Evolutionary conservation across 2,888 invertebrate genomes (phyloP), one percentile per base, ranked within the genome.

Genomic region (Incurvaria masculella): DNA sequence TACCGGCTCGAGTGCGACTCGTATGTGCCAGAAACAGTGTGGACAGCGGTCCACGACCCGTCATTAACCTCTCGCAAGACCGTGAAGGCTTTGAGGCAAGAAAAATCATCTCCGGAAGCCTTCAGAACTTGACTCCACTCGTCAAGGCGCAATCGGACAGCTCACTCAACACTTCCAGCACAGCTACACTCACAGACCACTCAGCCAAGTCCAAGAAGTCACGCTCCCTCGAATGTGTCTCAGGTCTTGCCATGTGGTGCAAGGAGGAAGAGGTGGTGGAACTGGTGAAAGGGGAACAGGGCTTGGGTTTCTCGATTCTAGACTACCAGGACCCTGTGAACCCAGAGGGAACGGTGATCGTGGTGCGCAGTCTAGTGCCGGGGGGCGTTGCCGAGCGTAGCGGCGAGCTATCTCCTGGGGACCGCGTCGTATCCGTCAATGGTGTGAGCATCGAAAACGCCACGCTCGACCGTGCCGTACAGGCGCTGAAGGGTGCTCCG

Each of bases 241-340:
- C 95, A 2, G 95, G 96, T 11, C 73, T 98, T 60, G 97, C 97
- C 39, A 91, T 97, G 87, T 99, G 98, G 98, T 93, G 91, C 61
- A 91, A 90, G 53, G 94, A 94, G 61, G 89, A 97, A 52, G 92
- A 96, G 58, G 87, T 91, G 60, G 89, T 99, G 53, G 89, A 94
- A 66, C 83, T 99, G 53, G 81, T 87, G 50, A 99, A 99, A 80
- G 94, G 93, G 56, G 96, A 97, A 64, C 86, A 93, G 61, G 99
- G 99, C 46, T 86, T 99, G 52, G 99, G 99, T 53, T 99, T 99
- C 81, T 97, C 97, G 57, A 96, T 99, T 63, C 83, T 99, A 54
- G 99, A 95, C 75, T 95, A 95, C 74, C 95, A 95, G 84, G 98
- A 99, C 78, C 98, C 98, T 39, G 81, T 96, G 63, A 97, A 98